A percentile compares a stretch with the other conserved stretches of the same genome.
These are phyloP conservation scores for Celastrina argiolus DNA, from an alignment of 2,888 invertebrate species.

Conservation along the genomic window DNA sequence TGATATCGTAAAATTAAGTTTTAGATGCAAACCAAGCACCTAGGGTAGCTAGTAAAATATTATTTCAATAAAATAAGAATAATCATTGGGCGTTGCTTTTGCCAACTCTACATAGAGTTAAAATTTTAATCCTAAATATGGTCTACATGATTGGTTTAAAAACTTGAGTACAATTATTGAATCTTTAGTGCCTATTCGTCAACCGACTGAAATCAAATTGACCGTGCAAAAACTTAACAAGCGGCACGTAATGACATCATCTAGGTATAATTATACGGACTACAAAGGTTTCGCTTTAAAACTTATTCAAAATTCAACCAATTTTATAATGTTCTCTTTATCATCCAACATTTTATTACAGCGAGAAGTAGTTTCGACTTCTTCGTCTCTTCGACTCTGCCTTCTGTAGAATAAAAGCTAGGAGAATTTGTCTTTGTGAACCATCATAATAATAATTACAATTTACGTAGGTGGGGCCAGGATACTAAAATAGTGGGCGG, in stretches of 20 bases:
- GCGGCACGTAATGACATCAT: not conserved
- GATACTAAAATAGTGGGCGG: constrained; percentile 12
- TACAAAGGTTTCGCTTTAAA: not conserved
- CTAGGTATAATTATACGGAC: not conserved
- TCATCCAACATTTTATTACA: not conserved
- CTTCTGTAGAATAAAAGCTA: not conserved
- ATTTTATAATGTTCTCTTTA: not conserved
- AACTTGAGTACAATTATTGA: not conserved
- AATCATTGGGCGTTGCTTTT: not conserved
- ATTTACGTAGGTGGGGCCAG: not conserved
- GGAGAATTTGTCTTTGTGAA: not conserved
- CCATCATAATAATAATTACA: not conserved
- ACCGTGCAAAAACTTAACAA: constrained; percentile 6
- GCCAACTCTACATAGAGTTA: not conserved
- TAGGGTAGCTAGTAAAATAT: too few species aligned
- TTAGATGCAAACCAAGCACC: not conserved
- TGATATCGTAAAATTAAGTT: not conserved
- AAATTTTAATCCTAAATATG: not conserved
- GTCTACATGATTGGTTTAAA: not conserved
- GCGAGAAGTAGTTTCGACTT: not conserved
- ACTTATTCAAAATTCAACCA: not conserved
- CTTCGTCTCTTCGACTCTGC: not conserved
- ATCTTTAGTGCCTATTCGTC: not conserved
- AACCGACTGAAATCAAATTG: constrained; percentile 14
- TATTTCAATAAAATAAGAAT: too few species aligned